Evolutionary conservation across 2,797 vertebrate genomes (phyloP).

Genomic region (Coluber constrictor): DNA sequence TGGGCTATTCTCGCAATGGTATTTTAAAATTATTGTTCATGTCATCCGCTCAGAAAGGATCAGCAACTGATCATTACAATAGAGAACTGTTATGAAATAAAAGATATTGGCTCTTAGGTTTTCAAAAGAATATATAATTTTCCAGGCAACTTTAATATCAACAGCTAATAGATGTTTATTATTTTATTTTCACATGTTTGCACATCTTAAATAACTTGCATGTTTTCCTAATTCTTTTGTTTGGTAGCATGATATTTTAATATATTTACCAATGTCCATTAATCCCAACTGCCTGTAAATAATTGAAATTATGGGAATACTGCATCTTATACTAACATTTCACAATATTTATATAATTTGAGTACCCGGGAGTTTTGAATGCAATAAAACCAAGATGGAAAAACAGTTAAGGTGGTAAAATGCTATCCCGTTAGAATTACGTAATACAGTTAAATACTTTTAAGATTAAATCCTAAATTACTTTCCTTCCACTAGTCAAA

Average conservation of each 20-base stretch:
- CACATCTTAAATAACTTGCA: conserved; percentile 40
- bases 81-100: neutral
- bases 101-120: neutral
- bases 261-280: conserved; percentile 38
- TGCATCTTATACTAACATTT: conserved; percentile 1
- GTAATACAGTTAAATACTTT: neutral
- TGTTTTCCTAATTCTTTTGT: conserved; percentile 41
- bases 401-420: neutral
- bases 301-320: conserved; percentile 19
- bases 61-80: conserved; percentile 16
- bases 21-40: conserved; percentile 11
- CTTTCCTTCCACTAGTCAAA: neutral
- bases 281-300: conserved; percentile 28
- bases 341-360: conserved; percentile 12
- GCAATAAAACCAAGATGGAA: neutral
- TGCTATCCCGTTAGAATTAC: neutral
- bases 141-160: conserved; percentile 33
- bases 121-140: neutral
- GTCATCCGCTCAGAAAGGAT: neutral
- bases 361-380: neutral
- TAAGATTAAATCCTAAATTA: neutral
- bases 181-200: conserved; percentile 18
- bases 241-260: conserved; percentile 30
- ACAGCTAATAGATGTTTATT: conserved; percentile 36
- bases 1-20: neutral